Percentiles rank a stretch among this genome's conserved stretches.
phyloP scores from a whole-genome alignment of 2,113 vertebrate species.

The Stigmatopora argus region DNA sequence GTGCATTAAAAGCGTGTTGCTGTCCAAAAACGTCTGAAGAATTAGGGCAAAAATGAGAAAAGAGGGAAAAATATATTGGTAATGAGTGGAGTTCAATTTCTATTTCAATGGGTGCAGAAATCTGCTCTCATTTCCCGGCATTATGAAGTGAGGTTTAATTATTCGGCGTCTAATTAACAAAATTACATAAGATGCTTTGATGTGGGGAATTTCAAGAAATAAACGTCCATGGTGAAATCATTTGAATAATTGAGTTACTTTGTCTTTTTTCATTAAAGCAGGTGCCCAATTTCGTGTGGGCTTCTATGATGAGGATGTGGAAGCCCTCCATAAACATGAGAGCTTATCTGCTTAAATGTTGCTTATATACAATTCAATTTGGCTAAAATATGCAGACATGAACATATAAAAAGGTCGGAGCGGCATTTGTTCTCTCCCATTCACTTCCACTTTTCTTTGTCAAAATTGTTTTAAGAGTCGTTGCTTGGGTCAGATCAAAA shows the following conservation, averaged over 20 bases:
- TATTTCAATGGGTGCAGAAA: slow-evolving; percentile 49
- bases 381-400: slow-evolving; percentile 44
- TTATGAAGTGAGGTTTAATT: slow-evolving; percentile 62
- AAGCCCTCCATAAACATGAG: slow-evolving; percentile 36
- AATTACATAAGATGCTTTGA: slow-evolving; percentile 65
- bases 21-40: slow-evolving; percentile 40
- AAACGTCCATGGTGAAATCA: slow-evolving; percentile 35
- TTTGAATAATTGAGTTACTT: slow-evolving; percentile 44
- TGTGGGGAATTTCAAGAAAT: slow-evolving; percentile 56
- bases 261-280: slow-evolving; percentile 57
- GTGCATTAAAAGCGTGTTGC: slow-evolving; percentile 43
- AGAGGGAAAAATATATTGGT: slow-evolving; percentile 38
- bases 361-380: slow-evolving; percentile 38
- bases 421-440: slow-evolving; percentile 36
- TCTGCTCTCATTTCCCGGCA: slow-evolving; percentile 36
- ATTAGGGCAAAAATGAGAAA: slow-evolving; percentile 17
- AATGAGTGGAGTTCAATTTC: slow-evolving; percentile 46
- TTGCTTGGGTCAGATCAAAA: neutral
- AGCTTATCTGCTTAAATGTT: slow-evolving; percentile 42
- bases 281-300: slow-evolving; percentile 33
- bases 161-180: slow-evolving; percentile 64
- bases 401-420: slow-evolving; percentile 24
- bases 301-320: slow-evolving; percentile 31
- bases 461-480: slow-evolving; percentile 26
- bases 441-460: slow-evolving; percentile 13